Base-by-base conservation (phyloP, 1,140 invertebrate genomes). In the Drosophila sulfurigaster region DNA sequence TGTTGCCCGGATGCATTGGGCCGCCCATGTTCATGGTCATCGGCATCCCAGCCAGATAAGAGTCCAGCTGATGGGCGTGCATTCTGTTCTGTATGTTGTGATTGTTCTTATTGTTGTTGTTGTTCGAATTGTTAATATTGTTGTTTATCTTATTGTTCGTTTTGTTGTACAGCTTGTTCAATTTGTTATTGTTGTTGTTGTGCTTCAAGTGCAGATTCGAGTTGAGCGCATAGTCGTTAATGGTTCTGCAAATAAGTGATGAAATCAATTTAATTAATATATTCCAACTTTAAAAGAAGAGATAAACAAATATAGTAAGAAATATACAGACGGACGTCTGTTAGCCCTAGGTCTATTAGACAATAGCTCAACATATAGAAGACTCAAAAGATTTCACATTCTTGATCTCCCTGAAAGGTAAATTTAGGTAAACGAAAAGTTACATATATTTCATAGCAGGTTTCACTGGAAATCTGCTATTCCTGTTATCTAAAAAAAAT, bases 41-140 rank as follows among this genome's bases (percentile, higher is more conserved):
- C 28, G 58, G 69, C 62, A 81, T 68, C 2, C 79, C 82, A 13
- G 76, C 83, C 76, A 88, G 43, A 58, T 88, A 88, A 32, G 85
- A 81, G 48, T 88, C 85, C 65, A 89, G 75, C 66, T 88, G 85
- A 79, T 88, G 85, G 57, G 85, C 81, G 62, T 88, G 85, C 85
- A 88, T 88, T 83, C 81, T 85, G 75, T 72, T 88, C 8, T 25
- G 20, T 25, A 62, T 48, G 16, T 80, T 82, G 5, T 73, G 60
- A 20, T 72, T 57, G 41, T 16, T 54, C 13, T 54, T 60, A 45
- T 30, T 62, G 35, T 68, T 77, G 32, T 60, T 80, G 20, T 25
- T 69, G 15, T 57, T 48, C 7, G 43, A 74, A 15, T 30, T 79
- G 38, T 15, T 67, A n/a, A 54, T 62, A 10, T 43, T 64, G 15